phyloP scores from a whole-genome alignment of 2,888 invertebrate species.

The Meta bourneti region DNA sequence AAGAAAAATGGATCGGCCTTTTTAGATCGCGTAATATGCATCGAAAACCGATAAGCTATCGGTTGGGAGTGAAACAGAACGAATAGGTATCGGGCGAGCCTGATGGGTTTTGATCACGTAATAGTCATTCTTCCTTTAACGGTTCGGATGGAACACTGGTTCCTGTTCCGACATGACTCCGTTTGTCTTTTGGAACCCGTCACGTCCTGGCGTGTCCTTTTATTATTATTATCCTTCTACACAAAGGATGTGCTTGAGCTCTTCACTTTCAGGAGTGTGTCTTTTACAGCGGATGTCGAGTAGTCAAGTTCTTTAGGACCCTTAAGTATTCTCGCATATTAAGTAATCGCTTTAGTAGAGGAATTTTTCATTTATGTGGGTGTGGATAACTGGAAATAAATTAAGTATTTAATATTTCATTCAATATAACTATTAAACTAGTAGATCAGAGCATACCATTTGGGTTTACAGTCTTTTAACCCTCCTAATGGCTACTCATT shows the following conservation, averaged over 20 bases:
- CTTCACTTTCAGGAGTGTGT: not conserved
- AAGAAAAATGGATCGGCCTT: slow-evolving; percentile 42
- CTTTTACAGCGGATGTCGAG: not conserved
- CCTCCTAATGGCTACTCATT: too few relatives aligned
- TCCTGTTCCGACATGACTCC: slow-evolving; percentile 47
- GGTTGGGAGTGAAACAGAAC: slow-evolving; percentile 23
- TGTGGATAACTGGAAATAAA: too few relatives aligned
- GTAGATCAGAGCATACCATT: too few relatives aligned
- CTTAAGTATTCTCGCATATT: too few relatives aligned
- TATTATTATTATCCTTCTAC: not conserved
- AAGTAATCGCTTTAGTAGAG: too few relatives aligned
- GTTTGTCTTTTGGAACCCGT: slow-evolving; percentile 14
- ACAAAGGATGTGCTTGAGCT: not conserved
- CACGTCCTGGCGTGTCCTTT: not conserved
- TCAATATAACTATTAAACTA: too few relatives aligned
- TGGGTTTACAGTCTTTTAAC: too few relatives aligned
- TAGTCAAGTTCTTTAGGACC: not conserved
- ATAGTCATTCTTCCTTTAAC: slow-evolving; percentile 16
- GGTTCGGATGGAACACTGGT: slow-evolving; percentile 20
- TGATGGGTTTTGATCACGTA: slow-evolving; percentile 35
- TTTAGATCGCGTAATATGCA: slow-evolving; percentile 50
- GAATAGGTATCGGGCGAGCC: slow-evolving; percentile 28
- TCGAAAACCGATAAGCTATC: slow-evolving; percentile 57
- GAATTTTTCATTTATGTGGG: too few relatives aligned
- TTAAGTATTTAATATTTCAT: too few relatives aligned